Evolutionary conservation across 2,113 vertebrate genomes (phyloP).

Genomic region (Pandion haliaetus): DNA sequence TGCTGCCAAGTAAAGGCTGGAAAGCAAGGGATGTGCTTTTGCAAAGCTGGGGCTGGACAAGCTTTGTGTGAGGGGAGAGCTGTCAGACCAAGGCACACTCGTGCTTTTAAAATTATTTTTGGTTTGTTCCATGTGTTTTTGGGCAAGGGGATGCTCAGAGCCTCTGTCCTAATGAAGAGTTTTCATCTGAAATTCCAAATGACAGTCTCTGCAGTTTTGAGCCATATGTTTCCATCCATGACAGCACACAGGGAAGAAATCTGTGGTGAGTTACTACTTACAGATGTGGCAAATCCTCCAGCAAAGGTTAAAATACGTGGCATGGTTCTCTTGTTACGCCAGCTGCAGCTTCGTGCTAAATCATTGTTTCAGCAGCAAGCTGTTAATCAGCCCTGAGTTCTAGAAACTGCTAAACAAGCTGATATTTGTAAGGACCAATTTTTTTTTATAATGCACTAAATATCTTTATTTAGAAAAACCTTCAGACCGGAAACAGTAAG

Average conservation of each 20-base stretch:
- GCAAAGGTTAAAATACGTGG: constrained; percentile 47
- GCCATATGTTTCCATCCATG: not conserved
- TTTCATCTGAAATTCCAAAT: not conserved
- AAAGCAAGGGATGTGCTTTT: constrained; percentile 2
- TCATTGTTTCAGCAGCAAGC: constrained; percentile 38
- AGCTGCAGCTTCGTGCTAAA: constrained; percentile 38
- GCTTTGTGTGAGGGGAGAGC: not conserved
- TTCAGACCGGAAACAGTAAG: not conserved
- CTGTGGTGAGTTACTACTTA: constrained; percentile 37
- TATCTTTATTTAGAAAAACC: constrained; percentile 4
- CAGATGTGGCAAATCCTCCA: constrained; percentile 52
- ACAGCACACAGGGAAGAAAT: constrained; percentile 7
- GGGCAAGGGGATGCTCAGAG: not conserved
- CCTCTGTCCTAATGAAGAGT: not conserved
- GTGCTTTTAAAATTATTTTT: not conserved
- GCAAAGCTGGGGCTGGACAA: constrained; percentile 34
- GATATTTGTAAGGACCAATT: not conserved
- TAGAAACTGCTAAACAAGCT: constrained; percentile 35
- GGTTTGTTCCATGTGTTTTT: not conserved
- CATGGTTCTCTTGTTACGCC: constrained; percentile 33
- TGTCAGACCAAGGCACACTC: not conserved
- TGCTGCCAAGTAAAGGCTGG: constrained; percentile 56
- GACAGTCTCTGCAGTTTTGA: not conserved
- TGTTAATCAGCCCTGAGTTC: constrained; percentile 10
- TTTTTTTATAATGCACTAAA: not conserved